Evolutionary conservation across 2,888 invertebrate species (phyloP).

Genomic region (Busseola fusca): DNA sequence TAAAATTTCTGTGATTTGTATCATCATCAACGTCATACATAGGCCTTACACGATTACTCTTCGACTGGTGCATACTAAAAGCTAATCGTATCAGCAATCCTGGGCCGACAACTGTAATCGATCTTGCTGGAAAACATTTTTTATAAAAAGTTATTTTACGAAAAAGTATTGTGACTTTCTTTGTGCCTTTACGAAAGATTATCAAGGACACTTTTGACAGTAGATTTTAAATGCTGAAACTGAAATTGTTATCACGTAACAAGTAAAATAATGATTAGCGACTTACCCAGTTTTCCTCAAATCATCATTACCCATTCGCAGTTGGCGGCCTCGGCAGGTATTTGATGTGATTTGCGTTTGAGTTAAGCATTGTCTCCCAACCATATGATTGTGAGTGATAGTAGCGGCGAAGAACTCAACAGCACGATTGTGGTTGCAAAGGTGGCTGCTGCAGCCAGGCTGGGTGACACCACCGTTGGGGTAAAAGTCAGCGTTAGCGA

Average conservation of each 20-base stretch:
- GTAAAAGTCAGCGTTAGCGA: slow-evolving; percentile 89
- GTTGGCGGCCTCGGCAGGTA: slow-evolving; percentile 66
- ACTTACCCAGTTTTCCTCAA: slow-evolving; percentile 64
- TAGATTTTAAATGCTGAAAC: not conserved
- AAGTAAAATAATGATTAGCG: no score
- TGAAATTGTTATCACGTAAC: not conserved
- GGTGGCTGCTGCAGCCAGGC: slow-evolving; percentile 69
- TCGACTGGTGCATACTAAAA: not conserved
- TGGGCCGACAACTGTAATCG: not conserved
- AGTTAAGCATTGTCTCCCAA: slow-evolving; percentile 66
- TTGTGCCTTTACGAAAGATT: not conserved
- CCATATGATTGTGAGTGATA: slow-evolving; percentile 69
- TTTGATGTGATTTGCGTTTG: slow-evolving; percentile 64
- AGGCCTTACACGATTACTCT: not conserved
- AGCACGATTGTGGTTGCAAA: slow-evolving; percentile 75
- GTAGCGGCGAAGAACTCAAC: slow-evolving; percentile 73
- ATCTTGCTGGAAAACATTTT: not conserved
- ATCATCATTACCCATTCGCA: slow-evolving; percentile 72
- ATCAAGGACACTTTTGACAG: not conserved
- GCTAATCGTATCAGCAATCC: not conserved
- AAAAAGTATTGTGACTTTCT: not conserved
- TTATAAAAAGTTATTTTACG: not conserved
- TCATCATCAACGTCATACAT: not conserved
- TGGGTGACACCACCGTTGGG: slow-evolving; percentile 86
- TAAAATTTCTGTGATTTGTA: not conserved